Conservation (phyloP, 1,140 invertebrate genomes). For the Papilio polyxenes region DNA sequence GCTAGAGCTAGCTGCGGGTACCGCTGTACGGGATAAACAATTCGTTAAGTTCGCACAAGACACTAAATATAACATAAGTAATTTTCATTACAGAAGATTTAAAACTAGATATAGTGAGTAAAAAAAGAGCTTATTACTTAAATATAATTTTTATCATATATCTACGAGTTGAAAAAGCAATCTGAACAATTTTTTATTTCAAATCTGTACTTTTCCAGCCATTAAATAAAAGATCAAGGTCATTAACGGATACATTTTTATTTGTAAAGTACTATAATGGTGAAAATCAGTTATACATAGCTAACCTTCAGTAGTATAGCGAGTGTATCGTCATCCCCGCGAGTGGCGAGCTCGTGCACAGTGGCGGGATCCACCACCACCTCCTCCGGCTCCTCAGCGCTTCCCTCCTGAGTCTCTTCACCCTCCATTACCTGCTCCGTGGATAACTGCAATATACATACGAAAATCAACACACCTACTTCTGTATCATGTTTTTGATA, state of each 20-base stretch:
- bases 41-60: background rate
- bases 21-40: slow-evolving; percentile 45
- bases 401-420: slow-evolving; percentile 55
- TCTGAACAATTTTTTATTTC: too few species aligned
- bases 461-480: slow-evolving; percentile 18
- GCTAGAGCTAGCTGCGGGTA: slow-evolving; percentile 55
- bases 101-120: background rate
- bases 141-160: too few species aligned
- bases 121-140: too few species aligned
- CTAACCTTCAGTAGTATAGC: slow-evolving; percentile 68
- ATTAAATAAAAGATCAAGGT: too few species aligned
- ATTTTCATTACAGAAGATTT: too few species aligned
- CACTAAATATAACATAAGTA: background rate
- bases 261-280: background rate
- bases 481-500: background rate
- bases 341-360: slow-evolving; percentile 63
- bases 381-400: slow-evolving; percentile 61
- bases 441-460: slow-evolving; percentile 47
- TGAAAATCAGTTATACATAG: background rate
- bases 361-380: slow-evolving; percentile 56
- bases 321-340: slow-evolving; percentile 68
- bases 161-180: too few species aligned
- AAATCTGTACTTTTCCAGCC: too few species aligned
- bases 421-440: slow-evolving; percentile 54
- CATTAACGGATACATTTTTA: too few species aligned